Evolutionary conservation across 2,888 invertebrate genomes (phyloP).

Genomic region (Colostygia pectinataria): DNA sequence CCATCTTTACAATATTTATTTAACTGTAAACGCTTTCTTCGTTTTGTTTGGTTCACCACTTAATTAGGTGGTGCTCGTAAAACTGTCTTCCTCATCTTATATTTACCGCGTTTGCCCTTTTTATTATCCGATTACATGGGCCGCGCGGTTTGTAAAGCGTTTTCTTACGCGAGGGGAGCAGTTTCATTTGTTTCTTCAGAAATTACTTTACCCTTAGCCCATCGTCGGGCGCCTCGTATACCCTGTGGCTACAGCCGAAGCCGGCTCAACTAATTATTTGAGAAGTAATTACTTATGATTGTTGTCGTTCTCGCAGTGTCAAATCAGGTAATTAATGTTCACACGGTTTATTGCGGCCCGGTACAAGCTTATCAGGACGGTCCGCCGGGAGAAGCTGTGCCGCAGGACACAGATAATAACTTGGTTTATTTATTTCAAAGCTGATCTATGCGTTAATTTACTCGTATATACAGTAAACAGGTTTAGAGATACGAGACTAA

Average conservation of each 20-base stretch:
- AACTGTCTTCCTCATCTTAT: conserved; percentile 84
- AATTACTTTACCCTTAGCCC: conserved; percentile 69
- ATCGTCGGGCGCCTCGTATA: conserved; percentile 51
- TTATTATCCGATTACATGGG: conserved; percentile 83
- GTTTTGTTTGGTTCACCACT: conserved; percentile 80
- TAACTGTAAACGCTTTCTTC: conserved; percentile 71
- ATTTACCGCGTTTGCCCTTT: conserved; percentile 84
- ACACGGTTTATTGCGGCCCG: conserved; percentile 67
- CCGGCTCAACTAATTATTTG: conserved; percentile 45
- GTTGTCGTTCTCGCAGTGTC: conserved; percentile 62
- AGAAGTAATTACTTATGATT: conserved; percentile 69
- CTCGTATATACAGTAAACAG: conserved; percentile 13
- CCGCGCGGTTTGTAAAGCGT: conserved; percentile 78
- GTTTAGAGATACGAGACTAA: too few species aligned
- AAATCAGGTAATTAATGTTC: conserved; percentile 73
- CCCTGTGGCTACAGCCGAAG: conserved; percentile 15
- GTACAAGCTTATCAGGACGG: conserved; percentile 68
- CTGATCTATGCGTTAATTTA: conserved; percentile 29
- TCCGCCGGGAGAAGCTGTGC: conserved; percentile 62
- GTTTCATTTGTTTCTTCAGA: conserved; percentile 82
- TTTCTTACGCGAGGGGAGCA: conserved; percentile 76
- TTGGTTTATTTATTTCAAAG: conserved; percentile 48
- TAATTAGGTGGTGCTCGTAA: conserved; percentile 83
- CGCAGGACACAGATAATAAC: conserved; percentile 51
- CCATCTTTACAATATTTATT: conserved; percentile 50